Percentiles rank a stretch among this genome's conserved stretches.
These are phyloP conservation scores for Tiliacea aurago DNA, from an alignment of 2,888 invertebrate genomes.

Conservation along the genomic window DNA sequence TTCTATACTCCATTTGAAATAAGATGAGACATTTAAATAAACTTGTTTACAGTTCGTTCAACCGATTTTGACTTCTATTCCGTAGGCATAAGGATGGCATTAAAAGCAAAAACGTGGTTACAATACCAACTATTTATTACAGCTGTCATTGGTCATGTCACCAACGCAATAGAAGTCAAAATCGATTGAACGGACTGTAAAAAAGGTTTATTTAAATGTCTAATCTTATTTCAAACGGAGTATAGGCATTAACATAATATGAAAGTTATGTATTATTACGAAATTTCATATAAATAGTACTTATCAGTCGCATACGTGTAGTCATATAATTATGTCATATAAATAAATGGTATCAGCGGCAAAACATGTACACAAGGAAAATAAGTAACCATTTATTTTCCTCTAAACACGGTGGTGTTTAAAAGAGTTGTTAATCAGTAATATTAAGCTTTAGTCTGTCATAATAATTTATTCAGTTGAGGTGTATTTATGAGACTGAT, in stretches of 20 bases:
- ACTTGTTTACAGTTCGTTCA: no score
- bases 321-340: not conserved
- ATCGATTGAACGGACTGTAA: no score
- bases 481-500: not conserved
- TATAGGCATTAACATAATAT: not conserved
- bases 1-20: no score
- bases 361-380: conserved; percentile 22
- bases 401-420: conserved; percentile 7
- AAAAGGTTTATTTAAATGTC: no score
- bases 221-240: no score
- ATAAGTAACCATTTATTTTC: conserved; percentile 39
- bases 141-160: no score
- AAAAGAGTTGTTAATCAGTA: not conserved
- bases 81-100: no score
- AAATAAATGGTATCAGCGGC: not conserved
- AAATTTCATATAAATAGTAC: conserved; percentile 5
- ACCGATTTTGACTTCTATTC: no score
- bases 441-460: not conserved
- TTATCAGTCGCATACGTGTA: not conserved
- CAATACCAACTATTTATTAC: no score
- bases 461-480: not conserved
- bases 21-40: no score
- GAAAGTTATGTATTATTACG: not conserved
- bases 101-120: no score
- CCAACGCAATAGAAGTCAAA: no score